Conservation (phyloP, 2,797 vertebrate genomes). For the Delichon dasypus region DNA sequence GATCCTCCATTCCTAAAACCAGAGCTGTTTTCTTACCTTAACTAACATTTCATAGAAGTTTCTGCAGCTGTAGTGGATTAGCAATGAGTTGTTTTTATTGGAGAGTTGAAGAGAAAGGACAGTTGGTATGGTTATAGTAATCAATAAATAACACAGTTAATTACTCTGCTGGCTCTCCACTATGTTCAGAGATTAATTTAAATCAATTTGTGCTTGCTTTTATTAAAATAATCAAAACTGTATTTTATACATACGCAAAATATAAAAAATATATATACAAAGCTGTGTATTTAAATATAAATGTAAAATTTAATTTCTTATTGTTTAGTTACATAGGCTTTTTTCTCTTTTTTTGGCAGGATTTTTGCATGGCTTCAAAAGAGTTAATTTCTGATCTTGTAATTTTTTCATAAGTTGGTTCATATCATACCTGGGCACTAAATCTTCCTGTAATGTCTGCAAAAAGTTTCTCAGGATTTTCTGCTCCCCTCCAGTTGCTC, state of each 20-base stretch:
- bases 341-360: not conserved
- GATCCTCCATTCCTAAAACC: not conserved
- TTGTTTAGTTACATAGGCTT: not conserved
- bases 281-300: not conserved
- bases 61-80: conserved; percentile 48
- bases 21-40: conserved; percentile 25
- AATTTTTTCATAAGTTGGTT: not conserved
- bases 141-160: conserved; percentile 62
- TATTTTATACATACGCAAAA: not conserved
- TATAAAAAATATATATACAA: not conserved
- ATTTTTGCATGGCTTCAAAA: not conserved
- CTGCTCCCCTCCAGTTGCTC: not conserved
- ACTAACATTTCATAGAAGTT: conserved; percentile 14
- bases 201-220: conserved; percentile 20
- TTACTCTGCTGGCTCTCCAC: conserved; percentile 32
- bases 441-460: not conserved
- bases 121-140: conserved; percentile 51
- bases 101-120: conserved; percentile 33
- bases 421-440: not conserved
- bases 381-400: not conserved
- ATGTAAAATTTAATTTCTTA: not conserved
- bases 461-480: not conserved
- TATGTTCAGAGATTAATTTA: conserved; percentile 49
- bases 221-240: conserved; percentile 3
- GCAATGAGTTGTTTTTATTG: conserved; percentile 47